Base-by-base conservation (phyloP, 2,113 vertebrate species). In the Hipposideros armiger region DNA sequence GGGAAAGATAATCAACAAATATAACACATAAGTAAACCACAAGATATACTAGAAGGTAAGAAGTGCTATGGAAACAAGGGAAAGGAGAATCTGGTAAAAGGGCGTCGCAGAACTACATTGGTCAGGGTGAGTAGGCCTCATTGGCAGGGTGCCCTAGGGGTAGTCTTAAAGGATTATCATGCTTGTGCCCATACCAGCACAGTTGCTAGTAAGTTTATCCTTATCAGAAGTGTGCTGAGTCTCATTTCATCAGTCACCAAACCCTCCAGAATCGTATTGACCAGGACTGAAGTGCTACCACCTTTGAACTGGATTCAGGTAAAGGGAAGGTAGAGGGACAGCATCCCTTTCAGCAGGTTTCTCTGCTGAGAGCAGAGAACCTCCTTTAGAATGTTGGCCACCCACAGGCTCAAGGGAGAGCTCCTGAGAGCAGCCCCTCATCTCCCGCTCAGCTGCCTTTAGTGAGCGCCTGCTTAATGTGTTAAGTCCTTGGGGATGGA, bases 281-380 rank as follows among this genome's bases (percentile, higher is more conserved):
- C 73, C 52, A 60, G 72, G 36, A 45, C 80, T 47, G 9, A 96
- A 91, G 87, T 82, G 47, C 77, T 19, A 47, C 52, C 19, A 40
- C 15, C 45, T 87, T 92, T 81, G 84, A 81, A 56, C n/a, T 82
- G 54, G 42, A 36, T 91, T 92, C 95, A 17, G 60, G 45, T 64
- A 60, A 89, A 93, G n/a, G 58, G 20, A 86, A 56, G 9, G 1
- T 52, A 52, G n/a, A 67, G 26, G 50, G 56, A 0, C 5, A 73
- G 42, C 7, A 72, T 4, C 26, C 45, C 40, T 90, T 42, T 64
- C 60, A 64, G 26, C 60, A 64, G 60, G 28, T 64, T 64, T 64
- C 60, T 13, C 60, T 64, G 9, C 90, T 91, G 50, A 83, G 77
- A 93, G 64, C 40, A 93, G 47, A 93, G 22, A 87, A 19, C 40